These are phyloP conservation scores for Semnopithecus entellus DNA, from an alignment of 2,113 vertebrate species.

Conservation along the genomic window DNA sequence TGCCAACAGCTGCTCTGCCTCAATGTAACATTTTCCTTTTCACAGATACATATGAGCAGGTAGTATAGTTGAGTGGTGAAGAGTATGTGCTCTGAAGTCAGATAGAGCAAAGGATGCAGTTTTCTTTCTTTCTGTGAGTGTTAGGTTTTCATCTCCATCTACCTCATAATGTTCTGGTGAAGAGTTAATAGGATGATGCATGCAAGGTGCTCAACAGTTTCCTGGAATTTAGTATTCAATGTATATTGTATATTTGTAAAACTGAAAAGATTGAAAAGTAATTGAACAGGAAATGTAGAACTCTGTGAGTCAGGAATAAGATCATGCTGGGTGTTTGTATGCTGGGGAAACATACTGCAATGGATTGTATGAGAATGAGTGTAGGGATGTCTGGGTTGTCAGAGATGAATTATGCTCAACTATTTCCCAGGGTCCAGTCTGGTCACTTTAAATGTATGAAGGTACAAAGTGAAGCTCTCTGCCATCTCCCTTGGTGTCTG, in stretches of 20 bases:
- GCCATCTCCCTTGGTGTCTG: not conserved
- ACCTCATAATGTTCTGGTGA: not conserved
- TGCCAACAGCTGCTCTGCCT: not conserved
- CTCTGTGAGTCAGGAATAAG: not conserved
- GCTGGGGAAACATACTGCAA: not conserved
- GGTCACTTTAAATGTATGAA: not conserved
- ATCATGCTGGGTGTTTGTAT: not conserved
- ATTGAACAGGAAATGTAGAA: not conserved
- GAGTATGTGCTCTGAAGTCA: not conserved
- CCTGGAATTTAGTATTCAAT: not conserved
- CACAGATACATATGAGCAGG: not conserved
- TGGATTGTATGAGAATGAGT: not conserved
- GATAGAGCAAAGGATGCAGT: not conserved
- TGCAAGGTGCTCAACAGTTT: not conserved
- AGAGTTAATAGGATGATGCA: not conserved
- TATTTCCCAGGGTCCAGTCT: not conserved
- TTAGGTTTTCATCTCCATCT: not conserved
- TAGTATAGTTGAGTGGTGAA: not conserved
- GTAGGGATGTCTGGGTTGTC: not conserved
- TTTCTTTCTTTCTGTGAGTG: not conserved
- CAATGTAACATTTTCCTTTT: not conserved
- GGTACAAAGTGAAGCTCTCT: not conserved
- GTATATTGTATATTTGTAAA: not conserved
- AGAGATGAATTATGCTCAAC: not conserved
- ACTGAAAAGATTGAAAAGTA: not conserved